These are phyloP conservation scores for Eupeodes corollae DNA, from an alignment of 1,140 invertebrate species.

Conservation along the genomic window DNA sequence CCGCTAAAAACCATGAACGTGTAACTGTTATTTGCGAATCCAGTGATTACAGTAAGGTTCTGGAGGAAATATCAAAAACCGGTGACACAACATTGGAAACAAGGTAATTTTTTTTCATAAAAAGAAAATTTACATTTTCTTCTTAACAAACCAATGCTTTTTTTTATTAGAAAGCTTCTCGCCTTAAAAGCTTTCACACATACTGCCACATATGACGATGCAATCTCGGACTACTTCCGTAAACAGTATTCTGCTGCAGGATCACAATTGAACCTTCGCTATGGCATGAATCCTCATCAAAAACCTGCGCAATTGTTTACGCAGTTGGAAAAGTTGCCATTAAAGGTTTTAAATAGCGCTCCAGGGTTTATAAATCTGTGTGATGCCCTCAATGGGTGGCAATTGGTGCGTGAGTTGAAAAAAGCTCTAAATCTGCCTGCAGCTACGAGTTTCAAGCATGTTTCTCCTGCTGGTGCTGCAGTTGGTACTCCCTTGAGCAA, in stretches of 20 bases:
- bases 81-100: conserved; percentile 55
- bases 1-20: conserved; percentile 93
- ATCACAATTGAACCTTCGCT: conserved; percentile 75
- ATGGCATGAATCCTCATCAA: conserved; percentile 97
- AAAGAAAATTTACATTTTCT: neutral
- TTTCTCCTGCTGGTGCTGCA: conserved; percentile 91
- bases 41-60: conserved; percentile 68
- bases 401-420: conserved; percentile 84
- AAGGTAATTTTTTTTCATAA: conserved; percentile 42
- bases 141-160: neutral
- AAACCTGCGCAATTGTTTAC: conserved; percentile 91
- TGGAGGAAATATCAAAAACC: conserved; percentile 57
- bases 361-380: conserved; percentile 92
- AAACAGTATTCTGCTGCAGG: conserved; percentile 69
- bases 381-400: conserved; percentile 95
- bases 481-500: conserved; percentile 66
- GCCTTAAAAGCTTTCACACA: conserved; percentile 92
- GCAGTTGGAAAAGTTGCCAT: conserved; percentile 64
- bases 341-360: conserved; percentile 85
- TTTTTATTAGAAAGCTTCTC: conserved; percentile 48
- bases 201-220: conserved; percentile 86
- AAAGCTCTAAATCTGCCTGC: conserved; percentile 70
- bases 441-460: conserved; percentile 96
- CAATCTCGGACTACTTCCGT: conserved; percentile 92
- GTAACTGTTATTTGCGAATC: conserved; percentile 94